Evolutionary conservation across 2,113 vertebrate genomes (phyloP).

Genomic region (Bubo bubo): DNA sequence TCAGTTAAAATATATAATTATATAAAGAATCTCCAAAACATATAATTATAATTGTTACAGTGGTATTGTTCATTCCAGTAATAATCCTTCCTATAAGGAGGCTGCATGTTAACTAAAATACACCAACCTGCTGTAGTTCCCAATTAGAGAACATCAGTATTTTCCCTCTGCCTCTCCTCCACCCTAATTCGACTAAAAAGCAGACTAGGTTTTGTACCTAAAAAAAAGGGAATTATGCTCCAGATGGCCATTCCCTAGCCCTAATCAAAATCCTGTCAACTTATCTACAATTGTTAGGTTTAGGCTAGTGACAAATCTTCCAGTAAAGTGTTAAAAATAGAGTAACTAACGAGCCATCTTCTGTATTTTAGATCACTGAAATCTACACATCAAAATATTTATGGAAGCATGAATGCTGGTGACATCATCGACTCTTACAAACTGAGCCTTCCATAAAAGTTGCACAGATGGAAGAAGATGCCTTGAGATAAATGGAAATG

Average conservation of each 20-base stretch:
- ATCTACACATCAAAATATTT: background rate
- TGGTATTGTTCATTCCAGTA: conserved; percentile 16
- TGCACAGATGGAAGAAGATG: background rate
- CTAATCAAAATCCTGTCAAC: background rate
- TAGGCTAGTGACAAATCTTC: background rate
- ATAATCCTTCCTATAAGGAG: conserved; percentile 16
- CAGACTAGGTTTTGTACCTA: background rate
- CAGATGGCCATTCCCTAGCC: background rate
- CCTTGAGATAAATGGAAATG: conserved; percentile 8
- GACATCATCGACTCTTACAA: background rate
- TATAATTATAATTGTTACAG: background rate
- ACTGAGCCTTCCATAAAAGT: background rate
- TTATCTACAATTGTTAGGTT: background rate
- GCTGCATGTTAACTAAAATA: background rate
- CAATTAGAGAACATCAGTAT: background rate
- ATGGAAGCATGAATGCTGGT: background rate
- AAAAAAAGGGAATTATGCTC: background rate
- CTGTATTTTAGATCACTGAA: background rate
- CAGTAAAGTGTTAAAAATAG: background rate
- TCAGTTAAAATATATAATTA: conserved; percentile 12
- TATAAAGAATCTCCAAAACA: conserved; percentile 9
- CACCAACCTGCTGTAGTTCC: background rate
- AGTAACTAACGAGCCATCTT: conserved; percentile 12
- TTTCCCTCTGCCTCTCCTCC: background rate
- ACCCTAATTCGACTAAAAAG: background rate